Evolutionary conservation across 2,888 invertebrate species (phyloP), one percentile per base, ranked within the genome.

Genomic region (Chrysopilus asiliformis): DNA sequence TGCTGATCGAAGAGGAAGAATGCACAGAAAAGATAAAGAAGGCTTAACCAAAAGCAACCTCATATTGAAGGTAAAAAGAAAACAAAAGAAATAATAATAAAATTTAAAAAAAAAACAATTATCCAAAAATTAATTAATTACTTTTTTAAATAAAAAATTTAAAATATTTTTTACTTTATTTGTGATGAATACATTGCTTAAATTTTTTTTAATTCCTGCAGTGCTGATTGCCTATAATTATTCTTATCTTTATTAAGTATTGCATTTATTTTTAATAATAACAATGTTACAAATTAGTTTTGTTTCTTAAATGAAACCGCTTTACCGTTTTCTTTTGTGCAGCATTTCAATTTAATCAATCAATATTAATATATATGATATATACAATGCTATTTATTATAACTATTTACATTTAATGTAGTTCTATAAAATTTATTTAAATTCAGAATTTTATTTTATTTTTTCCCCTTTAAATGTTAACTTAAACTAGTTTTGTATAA

Each of bases 1-100:
- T 81, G 87, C 87, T 75, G 86, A 87, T 80, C 79, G 87, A 75
- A 82, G 87, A 79, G 87, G 87, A 76, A 84, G 86, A 74, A 85
- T 86, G 79, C 80, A 84, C 81, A 85, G 85, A 74, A 86, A 89
- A 74, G 72, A 74, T 81, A 82, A 85, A 84, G 86, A 85, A 80
- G 80, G 82, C 79, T 77, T 74, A 79, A 84, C 80, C 76, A 87
- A 87, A 84, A 89, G 86, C 85, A 86, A 85, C 83, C 85, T 89
- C 76, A 89, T 90, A 82, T 85, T 89, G 81, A 89, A 89, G 89
- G 89, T 89, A 90, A 87, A 67, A 31, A 34, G 38, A 34, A 35
- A 41, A 30, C 32, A 31, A 31, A 36, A 36, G 31, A 36, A 17
- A 36, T 24, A 19, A 36, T 24, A 30, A 27, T 13, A 31, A 31